Evolutionary conservation across 1,140 invertebrate species (phyloP), one percentile per base, ranked within the genome.

Genomic region (Calephelis nemesis): DNA sequence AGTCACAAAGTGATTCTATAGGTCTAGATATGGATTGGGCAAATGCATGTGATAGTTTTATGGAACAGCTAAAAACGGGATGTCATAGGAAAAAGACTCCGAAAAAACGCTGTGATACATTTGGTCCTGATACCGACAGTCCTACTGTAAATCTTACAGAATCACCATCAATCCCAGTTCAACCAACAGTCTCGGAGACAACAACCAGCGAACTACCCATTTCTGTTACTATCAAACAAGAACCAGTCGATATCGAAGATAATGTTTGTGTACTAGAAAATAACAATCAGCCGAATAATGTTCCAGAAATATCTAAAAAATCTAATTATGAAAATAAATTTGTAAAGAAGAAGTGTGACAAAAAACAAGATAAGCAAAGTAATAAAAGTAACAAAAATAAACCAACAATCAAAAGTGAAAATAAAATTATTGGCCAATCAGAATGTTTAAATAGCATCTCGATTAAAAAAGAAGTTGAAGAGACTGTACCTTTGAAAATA

Each of bases 11-110:
- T 42, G 65, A 72, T 49, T 47, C 60, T 12, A 77, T 91, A 11
- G 94, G 94, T 77, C 82, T 93, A 75, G 93, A 81, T 54, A 68
- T 75, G 58, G 79, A 94, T 81, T 95, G 94, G 94, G 90, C 92
- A 63, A 93, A 87, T 75, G 93, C 94, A 10, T 96, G 95, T 92
- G 95, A 95, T 91, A 95, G 92, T 80, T 95, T 96, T 84, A 93
- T 95, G 87, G 94, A 95, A 83, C 94, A 96, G 84, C 84, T 96
- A 42, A 93, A 94, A 73, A 90, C 81, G 54, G 93, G 93, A 2
- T 93, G 93, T 72, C 79, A 88, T 30, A 94, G 94, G 75, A 94
- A 94, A 74, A 92, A 93, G 45, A 87, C 83, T 75, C 91, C 47
- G 89, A 92, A 79, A 93, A 94, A 85, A 93, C 92, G 78, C 47